Conservation (phyloP, 2,113 vertebrate genomes). For the Nansenia antarctica region DNA sequence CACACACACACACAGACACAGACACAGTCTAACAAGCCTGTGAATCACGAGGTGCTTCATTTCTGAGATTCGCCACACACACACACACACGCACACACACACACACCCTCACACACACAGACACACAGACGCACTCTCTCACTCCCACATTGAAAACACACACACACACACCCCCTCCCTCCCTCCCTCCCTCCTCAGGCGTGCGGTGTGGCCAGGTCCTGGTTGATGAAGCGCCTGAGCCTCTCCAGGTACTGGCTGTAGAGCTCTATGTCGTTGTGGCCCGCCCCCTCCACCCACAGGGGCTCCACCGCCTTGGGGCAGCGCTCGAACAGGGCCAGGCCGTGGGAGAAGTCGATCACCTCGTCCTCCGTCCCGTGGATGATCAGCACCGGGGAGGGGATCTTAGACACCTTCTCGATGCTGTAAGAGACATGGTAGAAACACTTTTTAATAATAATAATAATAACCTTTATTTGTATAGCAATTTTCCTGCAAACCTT, state of each 20-base stretch:
- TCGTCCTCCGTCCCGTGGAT: slow-evolving; percentile 98
- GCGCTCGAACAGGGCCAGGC: slow-evolving; percentile 94
- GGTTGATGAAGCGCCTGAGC: slow-evolving; percentile 94
- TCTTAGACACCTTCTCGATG: slow-evolving; percentile 98
- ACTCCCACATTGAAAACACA: slow-evolving; percentile 35
- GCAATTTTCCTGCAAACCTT: too few species aligned
- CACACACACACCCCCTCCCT: too few species aligned
- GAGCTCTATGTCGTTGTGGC: slow-evolving; percentile 98
- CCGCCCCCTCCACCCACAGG: slow-evolving; percentile 96
- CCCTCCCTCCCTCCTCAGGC: slow-evolving; percentile 47
- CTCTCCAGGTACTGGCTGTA: slow-evolving; percentile 99
- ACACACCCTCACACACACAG: slow-evolving; percentile 1
- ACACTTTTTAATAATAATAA: too few species aligned
- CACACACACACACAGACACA: neutral
- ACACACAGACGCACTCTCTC: slow-evolving; percentile 2
- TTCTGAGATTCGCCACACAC: slow-evolving; percentile 21
- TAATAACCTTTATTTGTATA: too few species aligned
- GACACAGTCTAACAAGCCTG: neutral
- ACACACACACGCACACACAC: slow-evolving; percentile 13
- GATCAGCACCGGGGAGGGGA: slow-evolving; percentile 95
- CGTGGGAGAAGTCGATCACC: slow-evolving; percentile 98
- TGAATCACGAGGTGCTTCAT: slow-evolving; percentile 3
- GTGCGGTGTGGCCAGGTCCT: slow-evolving; percentile 86
- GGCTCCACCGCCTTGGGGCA: slow-evolving; percentile 97
- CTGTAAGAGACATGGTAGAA: slow-evolving; percentile 60